phyloP scores from a whole-genome alignment of 2,113 vertebrate species.

The Periophthalmodon schlosseri region DNA sequence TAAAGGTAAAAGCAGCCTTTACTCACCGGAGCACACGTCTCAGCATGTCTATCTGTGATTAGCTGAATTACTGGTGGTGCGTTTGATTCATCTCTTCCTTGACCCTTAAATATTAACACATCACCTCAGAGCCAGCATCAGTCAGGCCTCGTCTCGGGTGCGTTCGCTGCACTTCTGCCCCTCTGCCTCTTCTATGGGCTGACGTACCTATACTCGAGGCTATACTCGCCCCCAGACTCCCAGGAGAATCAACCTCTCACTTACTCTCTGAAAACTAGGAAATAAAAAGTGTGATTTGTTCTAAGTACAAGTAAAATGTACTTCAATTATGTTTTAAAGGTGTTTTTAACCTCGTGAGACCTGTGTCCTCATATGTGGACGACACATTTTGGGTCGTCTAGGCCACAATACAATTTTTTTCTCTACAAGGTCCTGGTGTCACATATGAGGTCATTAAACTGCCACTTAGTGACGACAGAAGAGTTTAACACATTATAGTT shows the following conservation, averaged over 20 bases:
- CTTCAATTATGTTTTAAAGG: no score
- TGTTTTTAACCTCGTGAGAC: no score
- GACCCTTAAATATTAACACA: slow-evolving; percentile 33
- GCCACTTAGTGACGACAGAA: no score
- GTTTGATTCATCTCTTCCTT: slow-evolving; percentile 29
- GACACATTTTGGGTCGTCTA: no score
- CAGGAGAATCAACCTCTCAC: slow-evolving; percentile 42
- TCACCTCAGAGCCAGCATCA: slow-evolving; percentile 25
- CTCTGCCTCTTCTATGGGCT: slow-evolving; percentile 16
- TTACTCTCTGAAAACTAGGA: slow-evolving; percentile 45
- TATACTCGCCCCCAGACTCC: slow-evolving; percentile 45
- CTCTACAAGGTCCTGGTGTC: no score
- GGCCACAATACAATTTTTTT: no score
- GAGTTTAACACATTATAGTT: no score
- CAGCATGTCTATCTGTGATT: slow-evolving; percentile 1
- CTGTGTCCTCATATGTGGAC: no score
- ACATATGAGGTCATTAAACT: no score
- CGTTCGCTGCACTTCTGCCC: neutral
- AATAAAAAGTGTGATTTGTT: neutral
- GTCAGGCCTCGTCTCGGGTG: slow-evolving; percentile 8
- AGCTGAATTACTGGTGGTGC: slow-evolving; percentile 21
- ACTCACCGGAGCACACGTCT: neutral
- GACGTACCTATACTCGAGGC: slow-evolving; percentile 6
- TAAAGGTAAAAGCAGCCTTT: neutral
- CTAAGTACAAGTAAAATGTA: neutral